Percentiles rank a stretch among this genome's conserved stretches.
These are phyloP conservation scores for Odocoileus virginianus DNA, from an alignment of 2,113 vertebrate genomes.

Conservation along the genomic window DNA sequence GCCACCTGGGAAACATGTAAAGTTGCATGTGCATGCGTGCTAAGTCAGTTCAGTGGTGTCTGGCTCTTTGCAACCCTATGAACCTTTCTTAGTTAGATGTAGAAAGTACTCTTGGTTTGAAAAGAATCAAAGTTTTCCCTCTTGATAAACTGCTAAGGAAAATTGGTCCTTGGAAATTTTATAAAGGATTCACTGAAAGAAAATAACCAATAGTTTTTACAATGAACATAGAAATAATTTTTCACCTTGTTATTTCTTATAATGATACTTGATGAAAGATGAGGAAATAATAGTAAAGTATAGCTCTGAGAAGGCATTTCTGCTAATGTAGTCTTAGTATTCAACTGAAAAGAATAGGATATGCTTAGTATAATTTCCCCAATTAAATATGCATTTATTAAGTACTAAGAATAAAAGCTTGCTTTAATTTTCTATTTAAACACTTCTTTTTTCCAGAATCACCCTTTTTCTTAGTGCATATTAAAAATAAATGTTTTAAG, in stretches of 20 bases:
- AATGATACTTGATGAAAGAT: background rate
- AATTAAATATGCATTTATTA: background rate
- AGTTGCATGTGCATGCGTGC: background rate
- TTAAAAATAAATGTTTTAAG: background rate
- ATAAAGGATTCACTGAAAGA: background rate
- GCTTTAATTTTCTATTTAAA: background rate
- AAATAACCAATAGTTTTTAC: background rate
- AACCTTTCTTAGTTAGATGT: background rate
- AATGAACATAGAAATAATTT: background rate
- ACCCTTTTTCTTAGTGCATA: background rate
- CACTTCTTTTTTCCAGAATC: background rate
- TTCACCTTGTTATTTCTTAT: background rate
- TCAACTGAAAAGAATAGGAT: background rate
- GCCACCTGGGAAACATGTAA: background rate
- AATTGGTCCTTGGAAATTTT: background rate
- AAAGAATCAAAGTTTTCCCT: background rate
- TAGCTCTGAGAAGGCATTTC: background rate
- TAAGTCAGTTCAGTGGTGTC: background rate
- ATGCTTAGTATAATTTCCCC: background rate
- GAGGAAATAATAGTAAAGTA: background rate
- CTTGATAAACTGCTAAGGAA: background rate
- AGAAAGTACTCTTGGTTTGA: background rate
- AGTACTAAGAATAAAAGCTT: background rate
- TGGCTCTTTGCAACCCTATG: fast-evolving
- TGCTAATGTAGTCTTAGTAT: background rate